phyloP scores from a whole-genome alignment of 2,888 invertebrate species.

The Arctia plantaginis region DNA sequence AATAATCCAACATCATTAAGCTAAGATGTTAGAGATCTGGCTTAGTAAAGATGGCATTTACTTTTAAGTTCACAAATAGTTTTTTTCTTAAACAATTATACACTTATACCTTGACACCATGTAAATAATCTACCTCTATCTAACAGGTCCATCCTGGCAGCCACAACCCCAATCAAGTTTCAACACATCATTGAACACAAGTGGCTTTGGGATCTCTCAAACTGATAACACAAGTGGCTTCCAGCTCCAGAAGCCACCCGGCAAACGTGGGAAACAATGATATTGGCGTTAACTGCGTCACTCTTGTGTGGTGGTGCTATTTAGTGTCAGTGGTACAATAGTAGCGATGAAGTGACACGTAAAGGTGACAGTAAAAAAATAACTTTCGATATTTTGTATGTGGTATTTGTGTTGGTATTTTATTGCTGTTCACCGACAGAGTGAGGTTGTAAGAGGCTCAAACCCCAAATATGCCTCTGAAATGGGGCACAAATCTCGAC shows the following conservation, averaged over 20 bases:
- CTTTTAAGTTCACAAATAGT: too few relatives aligned
- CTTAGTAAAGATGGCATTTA: too few relatives aligned
- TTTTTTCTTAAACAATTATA: background rate
- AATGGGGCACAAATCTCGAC: too few relatives aligned
- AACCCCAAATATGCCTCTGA: too few relatives aligned
- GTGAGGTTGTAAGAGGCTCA: too few relatives aligned
- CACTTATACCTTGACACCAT: background rate
- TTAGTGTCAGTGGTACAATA: background rate
- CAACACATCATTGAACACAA: conserved; percentile 60
- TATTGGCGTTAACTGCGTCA: conserved; percentile 66
- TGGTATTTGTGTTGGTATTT: too few relatives aligned
- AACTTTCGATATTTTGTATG: background rate
- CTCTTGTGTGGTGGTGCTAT: background rate
- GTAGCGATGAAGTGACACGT: background rate
- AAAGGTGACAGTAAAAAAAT: background rate
- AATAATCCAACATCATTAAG: too few relatives aligned
- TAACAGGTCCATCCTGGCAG: conserved; percentile 70
- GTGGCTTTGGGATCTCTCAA: conserved; percentile 57
- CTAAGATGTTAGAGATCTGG: too few relatives aligned
- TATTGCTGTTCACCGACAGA: too few relatives aligned
- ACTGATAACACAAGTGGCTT: conserved; percentile 73
- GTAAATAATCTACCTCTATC: conserved; percentile 17
- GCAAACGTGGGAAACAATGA: conserved; percentile 90
- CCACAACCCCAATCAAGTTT: conserved; percentile 62
- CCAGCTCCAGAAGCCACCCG: conserved; percentile 91